A percentile compares a stretch with the other conserved stretches of the same genome.
Evolutionary conservation across 2,113 vertebrate species (phyloP).

Genomic region (Oophaga pumilio): DNA sequence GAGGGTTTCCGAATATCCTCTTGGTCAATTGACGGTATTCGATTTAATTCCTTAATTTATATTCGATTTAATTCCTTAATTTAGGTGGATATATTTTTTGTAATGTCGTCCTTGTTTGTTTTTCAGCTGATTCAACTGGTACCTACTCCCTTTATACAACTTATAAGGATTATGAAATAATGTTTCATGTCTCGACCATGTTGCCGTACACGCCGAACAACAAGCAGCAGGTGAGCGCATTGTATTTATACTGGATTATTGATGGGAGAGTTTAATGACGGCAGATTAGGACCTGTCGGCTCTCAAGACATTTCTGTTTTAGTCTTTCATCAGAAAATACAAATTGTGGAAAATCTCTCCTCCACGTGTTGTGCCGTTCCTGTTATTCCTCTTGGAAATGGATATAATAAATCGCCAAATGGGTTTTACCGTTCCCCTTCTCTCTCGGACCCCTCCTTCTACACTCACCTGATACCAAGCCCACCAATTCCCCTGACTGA

Average conservation of each 20-base stretch:
- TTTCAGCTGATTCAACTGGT: constrained; percentile 91
- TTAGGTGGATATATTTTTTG: not conserved
- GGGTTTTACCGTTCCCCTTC: too few species aligned
- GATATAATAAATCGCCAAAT: too few species aligned
- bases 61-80: not conserved
- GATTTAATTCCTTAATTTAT: not conserved
- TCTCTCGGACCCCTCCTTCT: too few species aligned
- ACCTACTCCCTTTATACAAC: constrained; percentile 93
- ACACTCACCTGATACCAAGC: too few species aligned
- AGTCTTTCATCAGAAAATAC: too few species aligned
- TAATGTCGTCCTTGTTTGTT: not conserved
- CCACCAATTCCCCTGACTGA: too few species aligned
- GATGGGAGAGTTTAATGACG: not conserved
- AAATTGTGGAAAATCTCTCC: too few species aligned
- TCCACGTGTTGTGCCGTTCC: too few species aligned
- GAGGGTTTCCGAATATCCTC: not conserved
- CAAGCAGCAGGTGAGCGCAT: constrained; percentile 87
- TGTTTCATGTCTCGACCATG: constrained; percentile 96
- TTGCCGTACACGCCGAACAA: constrained; percentile 96
- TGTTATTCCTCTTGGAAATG: too few species aligned
- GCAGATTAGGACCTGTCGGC: too few species aligned
- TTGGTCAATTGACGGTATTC: not conserved
- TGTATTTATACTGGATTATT: not conserved
- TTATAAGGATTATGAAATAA: constrained; percentile 95
- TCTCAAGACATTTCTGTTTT: too few species aligned